Evolutionary conservation across 2,888 invertebrate genomes (phyloP).

Genomic region (Serripes groenlandicus): DNA sequence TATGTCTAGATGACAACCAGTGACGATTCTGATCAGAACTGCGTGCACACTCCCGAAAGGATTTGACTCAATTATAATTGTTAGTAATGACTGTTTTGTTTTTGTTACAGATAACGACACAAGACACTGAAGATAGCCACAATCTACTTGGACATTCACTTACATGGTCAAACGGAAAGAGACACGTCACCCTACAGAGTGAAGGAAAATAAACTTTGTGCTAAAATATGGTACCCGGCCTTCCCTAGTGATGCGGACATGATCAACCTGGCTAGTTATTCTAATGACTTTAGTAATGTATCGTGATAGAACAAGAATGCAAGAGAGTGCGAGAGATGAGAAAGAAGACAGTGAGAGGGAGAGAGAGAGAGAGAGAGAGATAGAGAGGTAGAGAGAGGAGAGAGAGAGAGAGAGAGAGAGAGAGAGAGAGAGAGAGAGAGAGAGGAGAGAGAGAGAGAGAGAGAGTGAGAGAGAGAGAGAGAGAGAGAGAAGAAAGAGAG

Average conservation of each 20-base stretch:
- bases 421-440: too few relatives aligned
- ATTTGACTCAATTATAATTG: too few relatives aligned
- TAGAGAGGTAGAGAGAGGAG: background rate
- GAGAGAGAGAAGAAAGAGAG: background rate
- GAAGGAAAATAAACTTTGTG: conserved; percentile 93
- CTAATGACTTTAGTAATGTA: conserved; percentile 43
- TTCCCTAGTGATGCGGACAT: conserved; percentile 76
- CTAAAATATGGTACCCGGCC: conserved; percentile 95
- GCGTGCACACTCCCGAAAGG: background rate
- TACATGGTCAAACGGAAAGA: conserved; percentile 94
- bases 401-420: background rate
- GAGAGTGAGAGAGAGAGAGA: background rate
- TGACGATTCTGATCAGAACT: background rate
- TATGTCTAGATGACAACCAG: too few relatives aligned
- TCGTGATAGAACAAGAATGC: background rate
- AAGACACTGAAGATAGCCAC: conserved; percentile 34
- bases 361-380: background rate
- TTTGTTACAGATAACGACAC: conserved; percentile 50
- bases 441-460: background rate
- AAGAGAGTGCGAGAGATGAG: conserved; percentile 2
- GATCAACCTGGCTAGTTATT: conserved; percentile 73
- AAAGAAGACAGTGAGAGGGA: background rate
- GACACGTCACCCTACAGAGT: conserved; percentile 87
- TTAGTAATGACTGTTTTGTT: too few relatives aligned
- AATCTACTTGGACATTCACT: conserved; percentile 90